Conservation (phyloP, 2,797 vertebrate genomes). For the Cirrhinus mrigala region DNA sequence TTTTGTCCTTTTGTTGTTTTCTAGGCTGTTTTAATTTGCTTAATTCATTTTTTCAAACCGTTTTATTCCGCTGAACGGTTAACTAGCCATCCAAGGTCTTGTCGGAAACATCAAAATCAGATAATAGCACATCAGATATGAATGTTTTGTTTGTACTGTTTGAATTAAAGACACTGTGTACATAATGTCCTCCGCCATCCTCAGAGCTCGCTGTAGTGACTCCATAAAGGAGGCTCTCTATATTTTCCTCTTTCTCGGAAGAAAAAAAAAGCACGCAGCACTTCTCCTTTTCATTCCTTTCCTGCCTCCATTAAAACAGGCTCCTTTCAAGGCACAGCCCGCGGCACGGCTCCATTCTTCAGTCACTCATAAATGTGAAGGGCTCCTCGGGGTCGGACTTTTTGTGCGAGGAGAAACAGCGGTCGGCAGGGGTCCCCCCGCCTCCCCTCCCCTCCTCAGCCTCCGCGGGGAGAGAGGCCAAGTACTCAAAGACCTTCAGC, state of each 20-base stretch:
- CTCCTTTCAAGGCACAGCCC: conserved; percentile 75
- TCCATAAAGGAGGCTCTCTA: conserved; percentile 53
- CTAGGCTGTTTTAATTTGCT: background rate
- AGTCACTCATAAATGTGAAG: conserved; percentile 63
- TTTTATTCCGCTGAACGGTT: background rate
- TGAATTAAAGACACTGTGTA: conserved; percentile 22
- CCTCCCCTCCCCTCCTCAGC: conserved; percentile 61
- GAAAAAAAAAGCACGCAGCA: conserved; percentile 59
- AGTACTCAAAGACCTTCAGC: conserved; percentile 74
- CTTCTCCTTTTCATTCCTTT: conserved; percentile 68
- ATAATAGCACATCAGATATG: conserved; percentile 9
- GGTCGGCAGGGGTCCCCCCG: conserved; percentile 69
- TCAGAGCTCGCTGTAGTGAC: conserved; percentile 36
- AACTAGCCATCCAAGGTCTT: background rate
- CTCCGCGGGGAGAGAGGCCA: conserved; percentile 65
- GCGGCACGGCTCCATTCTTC: conserved; percentile 68
- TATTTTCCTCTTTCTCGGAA: conserved; percentile 56
- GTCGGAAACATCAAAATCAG: background rate
- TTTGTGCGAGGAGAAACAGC: conserved; percentile 72
- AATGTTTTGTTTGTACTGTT: conserved; percentile 41
- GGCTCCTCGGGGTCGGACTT: conserved; percentile 67
- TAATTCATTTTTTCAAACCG: background rate
- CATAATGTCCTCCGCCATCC: conserved; percentile 28
- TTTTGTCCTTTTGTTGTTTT: background rate
- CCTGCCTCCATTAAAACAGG: conserved; percentile 71